Evolutionary conservation across 2,797 vertebrate species (phyloP).

Genomic region (Thamnophis elegans): DNA sequence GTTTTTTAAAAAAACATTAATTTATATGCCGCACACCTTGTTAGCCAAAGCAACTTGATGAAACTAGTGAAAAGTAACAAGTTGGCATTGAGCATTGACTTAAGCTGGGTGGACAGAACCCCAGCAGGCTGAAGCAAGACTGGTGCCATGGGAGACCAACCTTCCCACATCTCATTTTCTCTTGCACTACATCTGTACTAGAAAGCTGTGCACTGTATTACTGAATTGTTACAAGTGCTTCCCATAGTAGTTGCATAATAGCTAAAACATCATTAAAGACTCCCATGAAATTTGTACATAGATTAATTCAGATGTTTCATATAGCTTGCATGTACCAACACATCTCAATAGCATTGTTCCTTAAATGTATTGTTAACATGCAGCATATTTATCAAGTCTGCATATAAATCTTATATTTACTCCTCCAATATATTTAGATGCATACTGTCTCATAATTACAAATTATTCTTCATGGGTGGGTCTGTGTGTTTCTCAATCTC

Average conservation of each 20-base stretch:
- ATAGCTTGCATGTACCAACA: neutral
- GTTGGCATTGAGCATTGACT: neutral
- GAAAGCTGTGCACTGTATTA: neutral
- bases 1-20: neutral
- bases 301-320: neutral
- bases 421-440: neutral
- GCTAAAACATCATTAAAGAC: neutral
- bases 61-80: neutral
- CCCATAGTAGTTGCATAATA: neutral
- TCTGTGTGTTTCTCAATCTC: neutral
- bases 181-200: neutral
- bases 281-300: neutral
- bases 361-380: neutral
- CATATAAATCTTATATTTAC: neutral
- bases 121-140: neutral
- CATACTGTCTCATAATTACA: neutral
- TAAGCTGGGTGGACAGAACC: neutral
- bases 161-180: neutral
- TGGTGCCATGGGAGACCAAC: neutral
- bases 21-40: neutral
- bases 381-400: neutral
- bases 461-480: neutral
- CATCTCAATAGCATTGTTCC: neutral
- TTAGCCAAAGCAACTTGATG: neutral
- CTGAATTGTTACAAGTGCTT: neutral